A percentile compares a stretch with the other conserved stretches of the same genome.
Conservation (phyloP, 1,140 invertebrate genomes). For the Diorhabda elongata region DNA sequence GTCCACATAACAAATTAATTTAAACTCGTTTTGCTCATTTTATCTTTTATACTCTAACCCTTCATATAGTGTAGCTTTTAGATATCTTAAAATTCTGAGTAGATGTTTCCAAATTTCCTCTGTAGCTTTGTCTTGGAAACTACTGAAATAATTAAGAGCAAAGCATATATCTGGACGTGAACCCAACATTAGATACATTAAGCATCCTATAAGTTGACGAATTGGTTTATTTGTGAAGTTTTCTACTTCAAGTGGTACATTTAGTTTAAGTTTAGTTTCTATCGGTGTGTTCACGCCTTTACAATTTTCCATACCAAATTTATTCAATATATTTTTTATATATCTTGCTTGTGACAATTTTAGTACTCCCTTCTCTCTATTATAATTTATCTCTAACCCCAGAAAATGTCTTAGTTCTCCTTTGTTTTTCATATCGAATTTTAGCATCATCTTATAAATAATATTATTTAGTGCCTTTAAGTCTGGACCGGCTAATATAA, state of each 20-base stretch:
- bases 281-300: background rate
- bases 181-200: slow-evolving; percentile 4
- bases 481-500: slow-evolving; percentile 19
- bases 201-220: slow-evolving; percentile 7
- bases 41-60: slow-evolving; percentile 3
- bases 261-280: background rate
- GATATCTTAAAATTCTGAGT: background rate
- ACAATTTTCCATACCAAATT: background rate
- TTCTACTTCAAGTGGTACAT: slow-evolving; percentile 2
- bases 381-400: slow-evolving; percentile 25
- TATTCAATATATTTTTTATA: background rate
- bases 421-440: slow-evolving; percentile 26
- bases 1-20: slow-evolving; percentile 14
- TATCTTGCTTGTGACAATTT: slow-evolving; percentile 23
- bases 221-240: slow-evolving; percentile 7
- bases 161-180: background rate
- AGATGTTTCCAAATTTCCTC: background rate
- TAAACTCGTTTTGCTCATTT: background rate
- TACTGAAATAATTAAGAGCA: slow-evolving; percentile 1
- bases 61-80: slow-evolving; percentile 6
- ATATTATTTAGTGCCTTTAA: slow-evolving; percentile 12
- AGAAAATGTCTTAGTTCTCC: slow-evolving; percentile 23
- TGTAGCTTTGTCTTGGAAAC: background rate
- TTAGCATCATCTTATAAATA: slow-evolving; percentile 21
- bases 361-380: slow-evolving; percentile 20